These are phyloP conservation scores for Heterodera filipjevi DNA, from an alignment of 2,888 invertebrate genomes.

Conservation along the genomic window DNA sequence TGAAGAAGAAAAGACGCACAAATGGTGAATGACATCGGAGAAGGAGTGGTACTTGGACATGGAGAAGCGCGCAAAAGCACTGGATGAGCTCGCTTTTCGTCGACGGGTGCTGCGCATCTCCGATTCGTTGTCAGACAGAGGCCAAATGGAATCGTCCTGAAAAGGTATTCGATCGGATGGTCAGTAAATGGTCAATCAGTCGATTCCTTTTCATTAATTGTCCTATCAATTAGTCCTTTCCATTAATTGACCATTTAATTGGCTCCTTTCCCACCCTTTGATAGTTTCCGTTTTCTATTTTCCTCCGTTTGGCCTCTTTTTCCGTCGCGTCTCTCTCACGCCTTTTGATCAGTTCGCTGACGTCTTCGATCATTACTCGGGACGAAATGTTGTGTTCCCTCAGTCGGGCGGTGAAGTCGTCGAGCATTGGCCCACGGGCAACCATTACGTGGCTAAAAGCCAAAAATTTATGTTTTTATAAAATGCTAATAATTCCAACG, in stretches of 20 bases:
- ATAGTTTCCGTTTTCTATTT: constrained; percentile 22
- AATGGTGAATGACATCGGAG: constrained; percentile 10
- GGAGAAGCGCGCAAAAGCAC: constrained; percentile 46
- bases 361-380: constrained; percentile 61
- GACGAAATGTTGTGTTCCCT: constrained; percentile 45
- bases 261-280: constrained; percentile 1
- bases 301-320: constrained; percentile 25
- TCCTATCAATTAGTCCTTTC: not conserved
- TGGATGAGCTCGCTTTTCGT: constrained; percentile 5
- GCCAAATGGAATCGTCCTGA: constrained; percentile 16
- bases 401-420: constrained; percentile 46
- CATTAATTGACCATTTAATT: not conserved
- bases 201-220: too few relatives aligned
- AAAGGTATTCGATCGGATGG: not conserved
- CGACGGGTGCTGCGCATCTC: constrained; percentile 15
- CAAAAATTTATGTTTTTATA: not conserved
- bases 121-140: constrained; percentile 25
- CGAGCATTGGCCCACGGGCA: constrained; percentile 29
- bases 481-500: constrained; percentile 17
- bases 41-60: constrained; percentile 61
- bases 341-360: constrained; percentile 58
- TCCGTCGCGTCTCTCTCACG: constrained; percentile 41
- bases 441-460: constrained; percentile 55
- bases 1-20: not conserved
- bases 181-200: too few relatives aligned